These are phyloP conservation scores for Mallotus villosus DNA, from an alignment of 2,797 vertebrate genomes.

Conservation along the genomic window DNA sequence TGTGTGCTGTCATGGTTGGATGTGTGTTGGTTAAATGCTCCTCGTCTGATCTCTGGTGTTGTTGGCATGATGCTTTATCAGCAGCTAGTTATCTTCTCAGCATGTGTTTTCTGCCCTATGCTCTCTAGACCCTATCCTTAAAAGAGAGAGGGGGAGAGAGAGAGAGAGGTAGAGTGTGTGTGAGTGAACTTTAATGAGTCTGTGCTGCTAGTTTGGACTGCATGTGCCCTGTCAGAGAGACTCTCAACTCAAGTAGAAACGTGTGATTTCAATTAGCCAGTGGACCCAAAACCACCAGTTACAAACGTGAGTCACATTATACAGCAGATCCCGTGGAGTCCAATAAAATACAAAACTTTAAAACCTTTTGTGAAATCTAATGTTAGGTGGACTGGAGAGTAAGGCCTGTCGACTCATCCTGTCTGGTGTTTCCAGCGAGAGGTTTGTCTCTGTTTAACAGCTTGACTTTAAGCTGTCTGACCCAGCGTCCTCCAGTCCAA, in stretches of 20 bases:
- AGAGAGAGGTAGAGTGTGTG: constrained; percentile 1
- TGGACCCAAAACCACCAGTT: neutral
- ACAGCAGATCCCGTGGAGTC: neutral
- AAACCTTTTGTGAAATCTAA: neutral
- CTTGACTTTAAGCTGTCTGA: too few species aligned
- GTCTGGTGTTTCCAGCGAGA: neutral
- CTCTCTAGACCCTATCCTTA: constrained; percentile 19
- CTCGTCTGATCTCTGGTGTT: constrained; percentile 30
- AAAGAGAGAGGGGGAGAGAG: neutral
- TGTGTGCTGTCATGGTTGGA: too few species aligned
- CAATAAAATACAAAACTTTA: neutral
- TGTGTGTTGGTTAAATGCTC: too few species aligned
- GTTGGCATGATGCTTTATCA: constrained; percentile 32
- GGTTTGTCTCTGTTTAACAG: neutral
- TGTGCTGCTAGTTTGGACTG: constrained; percentile 11
- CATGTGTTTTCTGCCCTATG: neutral
- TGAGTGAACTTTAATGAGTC: neutral
- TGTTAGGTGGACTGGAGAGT: neutral
- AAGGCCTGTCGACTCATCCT: neutral
- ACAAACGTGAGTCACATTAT: neutral
- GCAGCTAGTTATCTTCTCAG: constrained; percentile 17
- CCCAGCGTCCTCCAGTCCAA: too few species aligned
- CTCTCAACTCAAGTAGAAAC: constrained; percentile 4
- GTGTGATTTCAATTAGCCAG: constrained; percentile 9
- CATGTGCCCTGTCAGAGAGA: constrained; percentile 1